Conservation (phyloP, 1,140 invertebrate species). For the Psix sp. region DNA sequence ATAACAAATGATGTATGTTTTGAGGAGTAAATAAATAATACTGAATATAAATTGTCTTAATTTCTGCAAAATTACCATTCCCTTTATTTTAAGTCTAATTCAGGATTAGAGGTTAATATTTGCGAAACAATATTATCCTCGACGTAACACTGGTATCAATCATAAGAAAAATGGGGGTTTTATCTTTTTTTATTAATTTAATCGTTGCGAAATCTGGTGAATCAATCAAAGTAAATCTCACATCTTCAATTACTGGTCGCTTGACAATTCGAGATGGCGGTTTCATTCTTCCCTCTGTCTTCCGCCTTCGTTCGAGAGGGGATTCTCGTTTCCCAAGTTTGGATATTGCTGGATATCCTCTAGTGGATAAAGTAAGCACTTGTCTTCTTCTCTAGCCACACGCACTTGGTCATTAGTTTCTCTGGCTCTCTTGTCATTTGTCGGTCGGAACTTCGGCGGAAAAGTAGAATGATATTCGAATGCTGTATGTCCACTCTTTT, state of each 20-base stretch:
- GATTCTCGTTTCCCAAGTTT: no score
- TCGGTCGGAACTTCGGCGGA: not conserved
- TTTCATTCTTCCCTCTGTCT: slow-evolving; percentile 5
- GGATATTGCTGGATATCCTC: no score
- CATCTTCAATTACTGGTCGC: slow-evolving; percentile 6
- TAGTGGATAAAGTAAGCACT: no score
- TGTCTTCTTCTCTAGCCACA: no score
- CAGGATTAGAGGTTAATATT: no score
- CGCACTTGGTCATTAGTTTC: slow-evolving; percentile 6
- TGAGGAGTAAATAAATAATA: no score
- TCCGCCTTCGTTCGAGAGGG: slow-evolving; percentile 4
- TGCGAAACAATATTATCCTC: no score
- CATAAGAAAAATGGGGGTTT: not conserved
- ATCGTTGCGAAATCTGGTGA: not conserved
- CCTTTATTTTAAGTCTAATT: no score
- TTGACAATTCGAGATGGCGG: not conserved
- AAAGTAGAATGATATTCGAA: not conserved
- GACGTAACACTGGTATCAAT: slow-evolving; percentile 13
- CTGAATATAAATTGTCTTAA: no score
- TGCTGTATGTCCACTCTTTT: slow-evolving; percentile 7
- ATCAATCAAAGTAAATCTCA: not conserved
- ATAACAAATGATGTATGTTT: no score
- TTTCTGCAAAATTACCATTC: no score
- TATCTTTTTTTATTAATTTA: no score
- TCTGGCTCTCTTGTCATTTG: not conserved